phyloP scores from a whole-genome alignment of 2,888 invertebrate genomes.

The Cosmia pyralina region DNA sequence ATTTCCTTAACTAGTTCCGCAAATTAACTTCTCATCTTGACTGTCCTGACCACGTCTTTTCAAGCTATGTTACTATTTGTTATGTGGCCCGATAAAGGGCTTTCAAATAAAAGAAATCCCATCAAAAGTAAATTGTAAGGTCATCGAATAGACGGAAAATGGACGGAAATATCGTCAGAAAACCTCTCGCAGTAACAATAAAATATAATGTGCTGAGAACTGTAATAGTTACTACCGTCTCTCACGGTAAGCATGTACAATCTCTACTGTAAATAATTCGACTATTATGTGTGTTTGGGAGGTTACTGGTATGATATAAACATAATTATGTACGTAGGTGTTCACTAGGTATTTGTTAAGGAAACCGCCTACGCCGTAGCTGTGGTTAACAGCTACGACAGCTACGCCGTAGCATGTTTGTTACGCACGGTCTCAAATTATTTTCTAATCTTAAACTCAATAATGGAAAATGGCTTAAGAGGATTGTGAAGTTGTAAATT shows the following conservation, averaged over 20 bases:
- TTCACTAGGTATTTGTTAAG: constrained; percentile 25
- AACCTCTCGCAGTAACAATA: constrained; percentile 48
- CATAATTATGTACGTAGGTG: neutral
- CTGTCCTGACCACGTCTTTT: constrained; percentile 7
- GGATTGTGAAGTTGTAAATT: neutral
- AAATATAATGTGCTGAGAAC: constrained; percentile 48
- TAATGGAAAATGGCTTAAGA: neutral
- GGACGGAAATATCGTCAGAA: constrained; percentile 39
- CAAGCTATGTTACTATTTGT: constrained; percentile 31
- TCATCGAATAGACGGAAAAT: constrained; percentile 35
- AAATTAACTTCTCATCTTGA: constrained; percentile 42
- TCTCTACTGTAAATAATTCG: constrained; percentile 3
- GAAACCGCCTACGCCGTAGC: constrained; percentile 38
- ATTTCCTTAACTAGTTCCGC: constrained; percentile 17
- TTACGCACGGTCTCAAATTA: constrained; percentile 14
- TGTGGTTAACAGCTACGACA: constrained; percentile 32
- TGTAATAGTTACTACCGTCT: constrained; percentile 34
- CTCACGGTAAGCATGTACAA: constrained; percentile 39
- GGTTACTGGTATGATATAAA: neutral
- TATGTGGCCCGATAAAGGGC: constrained; percentile 11
- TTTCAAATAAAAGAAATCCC: constrained; percentile 48
- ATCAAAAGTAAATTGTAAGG: constrained; percentile 51
- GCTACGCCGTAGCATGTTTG: constrained; percentile 31
- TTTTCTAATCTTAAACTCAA: neutral
- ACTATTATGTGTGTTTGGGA: neutral